Evolutionary conservation across 2,888 invertebrate species (phyloP).

Genomic region (Heliconius hortense): DNA sequence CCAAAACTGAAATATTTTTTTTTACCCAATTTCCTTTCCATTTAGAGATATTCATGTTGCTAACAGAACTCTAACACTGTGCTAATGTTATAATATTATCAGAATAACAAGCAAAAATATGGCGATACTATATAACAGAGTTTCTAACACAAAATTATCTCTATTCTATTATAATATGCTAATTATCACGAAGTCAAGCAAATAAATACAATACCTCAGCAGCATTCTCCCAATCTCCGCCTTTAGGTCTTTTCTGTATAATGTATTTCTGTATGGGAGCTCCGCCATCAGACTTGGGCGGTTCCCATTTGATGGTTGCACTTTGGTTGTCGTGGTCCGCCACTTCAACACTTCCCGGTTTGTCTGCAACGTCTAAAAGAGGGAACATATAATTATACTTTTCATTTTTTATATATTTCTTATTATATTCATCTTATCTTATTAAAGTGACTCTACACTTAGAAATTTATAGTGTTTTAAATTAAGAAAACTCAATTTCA

Average conservation of each 20-base stretch:
- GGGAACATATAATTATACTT: too few species aligned
- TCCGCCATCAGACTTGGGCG: conserved; percentile 94
- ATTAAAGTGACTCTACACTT: too few species aligned
- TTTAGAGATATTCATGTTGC: too few species aligned
- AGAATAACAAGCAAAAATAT: not conserved
- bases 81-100: too few species aligned
- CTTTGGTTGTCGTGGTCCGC: conserved; percentile 97
- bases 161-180: not conserved
- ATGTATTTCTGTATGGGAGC: conserved; percentile 96
- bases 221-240: conserved; percentile 95
- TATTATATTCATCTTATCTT: too few species aligned
- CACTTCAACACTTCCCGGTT: conserved; percentile 95
- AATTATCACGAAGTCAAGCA: not conserved
- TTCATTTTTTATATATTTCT: too few species aligned
- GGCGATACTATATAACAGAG: not conserved
- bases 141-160: not conserved
- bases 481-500: too few species aligned
- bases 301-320: conserved; percentile 94
- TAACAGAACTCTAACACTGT: too few species aligned
- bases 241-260: conserved; percentile 94
- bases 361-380: conserved; percentile 89
- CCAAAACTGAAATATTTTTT: too few species aligned
- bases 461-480: too few species aligned
- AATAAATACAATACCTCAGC: conserved; percentile 82
- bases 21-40: too few species aligned